Conservation (phyloP, 2,888 invertebrate species). For the Sialis fuliginosa region DNA sequence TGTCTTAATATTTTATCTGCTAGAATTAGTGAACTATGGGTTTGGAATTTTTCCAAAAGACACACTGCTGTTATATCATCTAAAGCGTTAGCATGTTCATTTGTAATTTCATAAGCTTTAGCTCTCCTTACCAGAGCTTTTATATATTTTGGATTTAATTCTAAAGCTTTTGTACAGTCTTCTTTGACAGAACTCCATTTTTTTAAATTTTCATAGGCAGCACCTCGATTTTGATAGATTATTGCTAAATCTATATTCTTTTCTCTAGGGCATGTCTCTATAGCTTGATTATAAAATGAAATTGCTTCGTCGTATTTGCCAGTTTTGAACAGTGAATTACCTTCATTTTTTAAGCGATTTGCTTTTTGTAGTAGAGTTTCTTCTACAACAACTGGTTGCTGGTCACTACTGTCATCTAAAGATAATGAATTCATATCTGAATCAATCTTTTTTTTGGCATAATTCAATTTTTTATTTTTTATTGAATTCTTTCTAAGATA, state of each 20-base stretch:
- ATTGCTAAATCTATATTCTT: conserved; percentile 63
- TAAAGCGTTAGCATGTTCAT: conserved; percentile 61
- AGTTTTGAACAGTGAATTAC: conserved; percentile 70
- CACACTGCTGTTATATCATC: conserved; percentile 91
- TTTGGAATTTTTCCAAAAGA: conserved; percentile 75
- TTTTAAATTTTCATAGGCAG: conserved; percentile 81
- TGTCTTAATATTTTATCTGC: conserved; percentile 81
- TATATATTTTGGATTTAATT: conserved; percentile 67
- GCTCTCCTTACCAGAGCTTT: conserved; percentile 78
- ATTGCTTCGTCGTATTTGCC: conserved; percentile 87
- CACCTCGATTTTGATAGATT: conserved; percentile 91
- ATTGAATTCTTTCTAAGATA: conserved; percentile 41
- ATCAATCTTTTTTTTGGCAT: conserved; percentile 29
- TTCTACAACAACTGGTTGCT: conserved; percentile 29
- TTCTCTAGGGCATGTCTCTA: conserved; percentile 67
- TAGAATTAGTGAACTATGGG: conserved; percentile 58
- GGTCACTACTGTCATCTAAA: conserved; percentile 30
- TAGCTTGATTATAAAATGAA: conserved; percentile 76
- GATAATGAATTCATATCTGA: conserved; percentile 39
- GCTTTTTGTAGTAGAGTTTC: conserved; percentile 54
- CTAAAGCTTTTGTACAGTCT: conserved; percentile 73
- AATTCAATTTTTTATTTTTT: conserved; percentile 28
- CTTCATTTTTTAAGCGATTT: conserved; percentile 67
- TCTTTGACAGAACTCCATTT: conserved; percentile 70
- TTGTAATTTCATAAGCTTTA: conserved; percentile 62